These are phyloP conservation scores for Myzus persicae DNA, from an alignment of 1,140 invertebrate species.

Conservation along the genomic window DNA sequence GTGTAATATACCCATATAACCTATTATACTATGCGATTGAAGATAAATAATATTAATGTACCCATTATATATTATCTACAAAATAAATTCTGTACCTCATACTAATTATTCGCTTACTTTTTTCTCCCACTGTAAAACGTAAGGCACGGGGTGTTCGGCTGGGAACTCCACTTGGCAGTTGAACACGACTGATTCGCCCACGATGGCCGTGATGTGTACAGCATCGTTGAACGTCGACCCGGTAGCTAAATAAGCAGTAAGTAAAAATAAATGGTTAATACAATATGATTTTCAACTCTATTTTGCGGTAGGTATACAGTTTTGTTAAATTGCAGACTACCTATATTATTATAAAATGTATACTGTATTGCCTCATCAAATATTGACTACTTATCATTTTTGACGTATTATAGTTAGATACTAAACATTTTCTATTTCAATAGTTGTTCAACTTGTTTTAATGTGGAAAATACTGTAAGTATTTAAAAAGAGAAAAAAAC, in stretches of 20 bases:
- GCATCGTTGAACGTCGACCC: constrained; percentile 79
- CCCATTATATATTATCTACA: not conserved
- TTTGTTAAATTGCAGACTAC: not conserved
- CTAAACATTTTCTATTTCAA: not conserved
- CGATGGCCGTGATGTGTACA: constrained; percentile 92
- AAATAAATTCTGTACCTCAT: not conserved
- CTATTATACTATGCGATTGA: not conserved
- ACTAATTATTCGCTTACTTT: constrained; percentile 77
- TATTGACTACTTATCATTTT: not conserved
- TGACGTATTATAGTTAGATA: not conserved
- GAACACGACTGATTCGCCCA: constrained; percentile 94
- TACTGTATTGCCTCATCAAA: not conserved
- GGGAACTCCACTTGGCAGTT: constrained; percentile 96
- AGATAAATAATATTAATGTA: not conserved
- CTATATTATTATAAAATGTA: not conserved
- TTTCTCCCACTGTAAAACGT: constrained; percentile 98
- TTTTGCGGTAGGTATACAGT: not conserved
- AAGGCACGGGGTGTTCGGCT: constrained; percentile 90
- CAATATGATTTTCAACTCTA: not conserved
- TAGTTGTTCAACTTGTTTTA: not conserved
- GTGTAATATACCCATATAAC: not conserved
- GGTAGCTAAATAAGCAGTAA: constrained; percentile 36
- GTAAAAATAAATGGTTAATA: not conserved
- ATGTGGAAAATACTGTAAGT: not conserved
- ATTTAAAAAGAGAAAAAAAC: not conserved